phyloP scores from a whole-genome alignment of 2,888 invertebrate genomes.

The Thymelicus lineola region DNA sequence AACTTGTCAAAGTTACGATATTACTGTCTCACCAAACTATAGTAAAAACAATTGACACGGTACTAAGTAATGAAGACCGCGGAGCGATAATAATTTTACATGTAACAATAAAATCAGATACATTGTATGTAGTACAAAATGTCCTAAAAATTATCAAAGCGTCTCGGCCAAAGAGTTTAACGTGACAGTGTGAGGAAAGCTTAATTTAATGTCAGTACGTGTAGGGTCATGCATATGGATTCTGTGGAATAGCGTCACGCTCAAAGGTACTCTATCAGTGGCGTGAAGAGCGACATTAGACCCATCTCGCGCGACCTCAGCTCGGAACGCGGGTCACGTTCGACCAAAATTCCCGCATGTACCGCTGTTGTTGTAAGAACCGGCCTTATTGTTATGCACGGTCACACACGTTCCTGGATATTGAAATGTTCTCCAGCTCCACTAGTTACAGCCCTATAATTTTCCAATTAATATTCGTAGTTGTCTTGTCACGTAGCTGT shows the following conservation, averaged over 20 bases:
- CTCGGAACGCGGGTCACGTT: constrained; percentile 47
- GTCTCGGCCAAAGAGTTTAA: neutral
- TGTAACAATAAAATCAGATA: no score
- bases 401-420: constrained; percentile 48
- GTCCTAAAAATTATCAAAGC: neutral
- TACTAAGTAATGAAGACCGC: no score
- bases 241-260: constrained; percentile 38
- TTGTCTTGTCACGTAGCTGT: constrained; percentile 2
- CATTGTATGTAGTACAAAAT: neutral
- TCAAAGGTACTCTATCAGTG: constrained; percentile 33
- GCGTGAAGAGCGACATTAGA: constrained; percentile 39
- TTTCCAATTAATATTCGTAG: constrained; percentile 12
- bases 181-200: constrained; percentile 4
- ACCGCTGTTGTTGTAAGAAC: constrained; percentile 47
- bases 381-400: constrained; percentile 48
- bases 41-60: no score
- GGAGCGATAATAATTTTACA: no score
- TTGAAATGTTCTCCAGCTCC: constrained; percentile 41
- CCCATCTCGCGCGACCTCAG: constrained; percentile 35
- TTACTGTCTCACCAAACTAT: no score
- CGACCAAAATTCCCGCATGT: constrained; percentile 46
- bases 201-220: constrained; percentile 5
- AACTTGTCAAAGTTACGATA: no score
- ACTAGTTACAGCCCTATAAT: constrained; percentile 41
- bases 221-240: constrained; percentile 34